Base-by-base conservation (phyloP, 2,797 vertebrate genomes). In the Onychomys torridus region DNA sequence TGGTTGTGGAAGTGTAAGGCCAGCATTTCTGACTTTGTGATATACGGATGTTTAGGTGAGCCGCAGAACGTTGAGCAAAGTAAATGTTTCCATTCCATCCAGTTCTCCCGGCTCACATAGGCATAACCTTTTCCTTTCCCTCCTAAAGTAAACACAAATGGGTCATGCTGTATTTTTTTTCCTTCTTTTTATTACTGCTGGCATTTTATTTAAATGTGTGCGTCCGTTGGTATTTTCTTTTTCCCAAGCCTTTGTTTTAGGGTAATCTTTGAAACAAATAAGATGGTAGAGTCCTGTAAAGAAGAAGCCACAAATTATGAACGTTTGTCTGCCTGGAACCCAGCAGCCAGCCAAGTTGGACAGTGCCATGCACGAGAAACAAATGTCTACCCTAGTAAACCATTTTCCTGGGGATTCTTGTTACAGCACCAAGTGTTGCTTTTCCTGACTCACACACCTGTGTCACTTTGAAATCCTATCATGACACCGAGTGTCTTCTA, bases 11-110 rank as follows among this genome's bases (percentile, higher is more conserved):
- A 86, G 43, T 57, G 23, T 71, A 94, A 69, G 52, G 52, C 89
- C 85, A 67, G 43, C 93, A 61, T 89, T 95, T 94, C 94, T 97
- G 89, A 92, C 94, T 90, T 81, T 43, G 82, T 91, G 90, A 97
- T 91, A n/a, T 84, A 94, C 0, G 16, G 86, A 71, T 91, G 93
- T 97, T 97, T 97, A 82, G 82, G 90, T 77, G 83, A 96, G 27
- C 75, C 43, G 21, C 46, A 55, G 79, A 91, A 94, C 7, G 32
- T 0, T 55, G 82, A 95, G 27, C 91, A 82, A 92, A 95, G 78
- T 69, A 40, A 94, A 73, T 79, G 85, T 97, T 97, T 96, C 89
- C 89, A 95, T 94, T 96, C 63, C 43, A 19, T 29, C 52, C 77
- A 71, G 25, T 71, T 59, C 49, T 34, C n/a, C 83, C 49, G 59